These are phyloP conservation scores for Spodoptera litura DNA, from an alignment of 1,140 invertebrate genomes.

Conservation along the genomic window DNA sequence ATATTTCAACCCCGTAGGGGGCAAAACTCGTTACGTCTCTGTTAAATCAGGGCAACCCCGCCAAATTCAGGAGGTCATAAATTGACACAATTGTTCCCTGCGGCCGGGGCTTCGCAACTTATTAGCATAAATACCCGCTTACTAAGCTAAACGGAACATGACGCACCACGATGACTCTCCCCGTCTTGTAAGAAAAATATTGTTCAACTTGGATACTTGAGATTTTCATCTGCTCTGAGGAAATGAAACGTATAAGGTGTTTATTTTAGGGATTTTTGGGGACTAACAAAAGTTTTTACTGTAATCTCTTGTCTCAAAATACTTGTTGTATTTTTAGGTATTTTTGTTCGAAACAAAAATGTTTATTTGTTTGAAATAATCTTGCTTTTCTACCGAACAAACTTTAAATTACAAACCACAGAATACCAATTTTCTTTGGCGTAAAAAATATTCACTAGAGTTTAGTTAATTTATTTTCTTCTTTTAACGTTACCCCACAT, in stretches of 20 bases:
- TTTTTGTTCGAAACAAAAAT: too few relatives aligned
- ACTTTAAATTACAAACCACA: too few relatives aligned
- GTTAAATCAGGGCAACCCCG: conserved; percentile 59
- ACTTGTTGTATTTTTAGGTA: too few relatives aligned
- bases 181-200: conserved; percentile 36
- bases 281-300: not conserved
- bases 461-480: too few relatives aligned
- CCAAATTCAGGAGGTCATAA: conserved; percentile 61
- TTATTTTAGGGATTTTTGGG: not conserved
- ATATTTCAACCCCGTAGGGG: conserved; percentile 29
- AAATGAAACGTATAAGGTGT: not conserved
- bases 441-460: too few relatives aligned
- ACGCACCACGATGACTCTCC: conserved; percentile 36
- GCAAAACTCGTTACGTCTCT: conserved; percentile 48
- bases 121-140: conserved; percentile 70
- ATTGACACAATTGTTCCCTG: conserved; percentile 65
- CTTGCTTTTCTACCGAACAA: too few relatives aligned
- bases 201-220: conserved; percentile 31
- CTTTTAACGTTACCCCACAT: too few relatives aligned
- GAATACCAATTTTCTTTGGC: too few relatives aligned
- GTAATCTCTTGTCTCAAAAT: not conserved
- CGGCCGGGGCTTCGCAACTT: conserved; percentile 49
- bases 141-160: conserved; percentile 58
- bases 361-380: too few relatives aligned
- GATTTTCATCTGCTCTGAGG: conserved; percentile 5